Conservation (phyloP, 1,140 invertebrate species). For the Centruroides vittatus region DNA sequence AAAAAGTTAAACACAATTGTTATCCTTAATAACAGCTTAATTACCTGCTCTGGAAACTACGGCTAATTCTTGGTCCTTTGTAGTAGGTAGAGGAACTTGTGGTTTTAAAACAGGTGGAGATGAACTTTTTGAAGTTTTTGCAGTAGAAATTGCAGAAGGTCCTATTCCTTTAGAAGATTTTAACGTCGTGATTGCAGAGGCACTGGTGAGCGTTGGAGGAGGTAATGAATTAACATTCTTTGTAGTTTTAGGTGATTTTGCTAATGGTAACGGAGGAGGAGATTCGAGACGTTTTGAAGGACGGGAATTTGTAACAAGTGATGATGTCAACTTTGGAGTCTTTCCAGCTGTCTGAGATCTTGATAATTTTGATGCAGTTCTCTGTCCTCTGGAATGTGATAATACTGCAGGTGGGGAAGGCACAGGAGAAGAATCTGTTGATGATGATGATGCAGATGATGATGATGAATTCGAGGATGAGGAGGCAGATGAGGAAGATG, state of each 20-base stretch:
- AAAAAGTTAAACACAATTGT: too few relatives aligned
- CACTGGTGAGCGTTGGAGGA: background rate
- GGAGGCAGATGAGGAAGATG: too few relatives aligned
- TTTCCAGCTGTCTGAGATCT: background rate
- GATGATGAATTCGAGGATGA: background rate
- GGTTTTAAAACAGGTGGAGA: slow-evolving; percentile 14
- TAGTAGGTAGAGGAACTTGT: slow-evolving; percentile 1
- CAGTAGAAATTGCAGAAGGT: background rate
- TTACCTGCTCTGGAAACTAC: too few relatives aligned
- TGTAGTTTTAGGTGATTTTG: slow-evolving; percentile 3
- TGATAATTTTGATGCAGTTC: background rate
- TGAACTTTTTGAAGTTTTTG: slow-evolving; percentile 7
- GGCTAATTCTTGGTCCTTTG: background rate
- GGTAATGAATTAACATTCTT: background rate
- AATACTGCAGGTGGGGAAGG: background rate
- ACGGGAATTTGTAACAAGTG: too few relatives aligned
- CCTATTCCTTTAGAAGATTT: background rate
- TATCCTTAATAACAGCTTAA: too few relatives aligned
- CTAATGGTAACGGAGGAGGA: slow-evolving; percentile 8
- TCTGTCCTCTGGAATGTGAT: background rate
- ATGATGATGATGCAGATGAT: background rate
- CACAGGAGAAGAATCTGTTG: background rate
- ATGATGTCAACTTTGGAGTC: too few relatives aligned
- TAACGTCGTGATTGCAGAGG: too few relatives aligned
- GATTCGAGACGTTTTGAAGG: background rate